Base-by-base conservation (phyloP, 2,888 invertebrate species). In the Sicus ferrugineus region DNA sequence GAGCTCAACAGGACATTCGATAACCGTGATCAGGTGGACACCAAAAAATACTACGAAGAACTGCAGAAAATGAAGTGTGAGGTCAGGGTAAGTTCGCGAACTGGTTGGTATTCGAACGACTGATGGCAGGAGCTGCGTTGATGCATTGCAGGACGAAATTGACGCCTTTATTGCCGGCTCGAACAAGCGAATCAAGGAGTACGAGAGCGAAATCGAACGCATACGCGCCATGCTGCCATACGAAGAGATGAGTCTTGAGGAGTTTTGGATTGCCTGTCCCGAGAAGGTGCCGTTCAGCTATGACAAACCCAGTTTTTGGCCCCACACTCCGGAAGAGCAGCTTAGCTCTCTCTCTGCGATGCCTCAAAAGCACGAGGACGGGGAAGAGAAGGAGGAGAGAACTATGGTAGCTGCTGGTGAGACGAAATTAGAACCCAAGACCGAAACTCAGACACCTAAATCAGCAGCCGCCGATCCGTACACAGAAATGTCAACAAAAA, bases 261-360 rank as follows among this genome's bases (percentile, higher is more conserved):
- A 96, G 80, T 92, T 85, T 81, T 87, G 85, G 50, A 90, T 91
- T 72, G 88, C 91, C 30, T 90, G 90, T 86, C 96, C 95, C 0
- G 90, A 95, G 0, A 56, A 84, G 1, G 91, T 92, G 1, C 88
- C 91, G 0, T 81, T 91, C 73, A 75, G 50, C 19, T 90, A 91
- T 80, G 90, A 92, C 80, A 90, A 86, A 68, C 95, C 96, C 9
- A 92, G 93, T 7, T 90, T 91, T 88, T 96, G 93, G 93, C 96
- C 96, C 0, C 95, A 96, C 81, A 84, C 76, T 3, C 86, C 88
- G 0, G 91, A 92, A 26, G 90, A 90, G 48, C 92, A 93, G 81
- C 83, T 6, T 0, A 78, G 79, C 0, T 76, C 78, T 0, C n/a
- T n/a, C 5, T 3, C 14, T n/a, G 9, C 61, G 5, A 14, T 23